Evolutionary conservation across 2,888 invertebrate species (phyloP).

Genomic region (Catonia carolina): DNA sequence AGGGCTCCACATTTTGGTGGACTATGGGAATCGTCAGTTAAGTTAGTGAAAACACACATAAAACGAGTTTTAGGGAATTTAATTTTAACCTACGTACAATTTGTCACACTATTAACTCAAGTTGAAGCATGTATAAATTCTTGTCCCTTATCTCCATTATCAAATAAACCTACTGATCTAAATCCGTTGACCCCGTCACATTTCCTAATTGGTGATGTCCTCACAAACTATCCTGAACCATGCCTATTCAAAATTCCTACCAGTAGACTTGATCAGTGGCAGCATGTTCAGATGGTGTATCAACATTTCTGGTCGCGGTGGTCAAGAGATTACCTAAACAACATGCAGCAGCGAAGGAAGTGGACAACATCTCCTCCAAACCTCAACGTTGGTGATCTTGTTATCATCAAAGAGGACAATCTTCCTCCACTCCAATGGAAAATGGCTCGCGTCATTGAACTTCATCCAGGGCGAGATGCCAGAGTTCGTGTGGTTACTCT

Average conservation of each 20-base stretch:
- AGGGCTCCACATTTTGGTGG: conserved; percentile 36
- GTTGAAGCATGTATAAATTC: conserved; percentile 36
- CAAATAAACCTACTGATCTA: conserved; percentile 27
- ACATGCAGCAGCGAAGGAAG: conserved; percentile 19
- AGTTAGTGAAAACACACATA: conserved; percentile 36
- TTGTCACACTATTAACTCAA: conserved; percentile 30
- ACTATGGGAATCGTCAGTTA: conserved; percentile 38
- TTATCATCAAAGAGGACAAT: conserved; percentile 15
- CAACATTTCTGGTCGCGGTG: conserved; percentile 33
- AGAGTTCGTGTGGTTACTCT: conserved; percentile 24
- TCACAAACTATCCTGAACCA: conserved; percentile 27
- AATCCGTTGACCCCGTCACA: conserved; percentile 32
- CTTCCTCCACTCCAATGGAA: conserved; percentile 19
- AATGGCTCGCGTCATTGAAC: conserved; percentile 5
- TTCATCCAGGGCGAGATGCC: conserved; percentile 20
- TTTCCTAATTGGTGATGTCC: conserved; percentile 29
- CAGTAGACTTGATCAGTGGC: conserved; percentile 30
- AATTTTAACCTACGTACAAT: no score
- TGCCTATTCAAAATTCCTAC: conserved; percentile 22
- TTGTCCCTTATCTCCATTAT: conserved; percentile 31
- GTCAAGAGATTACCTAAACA: conserved; percentile 22
- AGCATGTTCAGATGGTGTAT: conserved; percentile 20
- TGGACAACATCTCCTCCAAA: conserved; percentile 3
- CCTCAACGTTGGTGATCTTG: conserved; percentile 14
- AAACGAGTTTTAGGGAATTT: conserved; percentile 31